phyloP scores from a whole-genome alignment of 2,888 invertebrate species.

The Lagria hirta region DNA sequence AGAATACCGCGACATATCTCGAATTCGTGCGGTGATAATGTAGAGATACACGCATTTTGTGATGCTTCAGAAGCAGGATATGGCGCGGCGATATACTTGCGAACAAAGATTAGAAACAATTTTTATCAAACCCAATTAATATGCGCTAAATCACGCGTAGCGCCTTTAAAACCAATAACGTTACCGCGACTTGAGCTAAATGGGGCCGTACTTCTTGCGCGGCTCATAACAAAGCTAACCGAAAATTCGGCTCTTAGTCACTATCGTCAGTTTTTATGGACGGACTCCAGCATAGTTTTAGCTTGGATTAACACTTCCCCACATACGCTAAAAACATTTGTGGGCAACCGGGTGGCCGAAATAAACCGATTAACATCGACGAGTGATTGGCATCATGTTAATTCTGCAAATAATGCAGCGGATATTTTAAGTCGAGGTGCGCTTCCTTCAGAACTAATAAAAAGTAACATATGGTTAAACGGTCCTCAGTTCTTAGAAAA shows the following conservation, averaged over 20 bases:
- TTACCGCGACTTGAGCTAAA: constrained; percentile 21
- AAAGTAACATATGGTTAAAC: background rate
- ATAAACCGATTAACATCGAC: constrained; percentile 3
- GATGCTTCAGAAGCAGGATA: constrained; percentile 12
- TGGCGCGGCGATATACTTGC: constrained; percentile 7
- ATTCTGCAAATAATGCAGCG: constrained; percentile 12
- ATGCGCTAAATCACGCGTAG: constrained; percentile 17
- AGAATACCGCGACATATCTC: constrained; percentile 1
- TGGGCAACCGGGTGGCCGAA: constrained; percentile 20
- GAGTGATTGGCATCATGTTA: constrained; percentile 12
- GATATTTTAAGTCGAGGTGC: constrained; percentile 12
- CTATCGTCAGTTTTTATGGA: constrained; percentile 1
- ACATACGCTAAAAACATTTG: constrained; percentile 15
- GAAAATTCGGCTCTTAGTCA: constrained; percentile 8
- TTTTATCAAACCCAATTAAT: background rate
- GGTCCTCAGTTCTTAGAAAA: background rate
- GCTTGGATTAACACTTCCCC: constrained; percentile 6
- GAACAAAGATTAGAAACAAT: constrained; percentile 1
- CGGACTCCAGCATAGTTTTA: constrained; percentile 17
- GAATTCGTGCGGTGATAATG: constrained; percentile 6
- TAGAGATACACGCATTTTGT: constrained; percentile 10
- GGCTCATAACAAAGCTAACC: constrained; percentile 7
- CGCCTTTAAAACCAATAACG: constrained; percentile 18
- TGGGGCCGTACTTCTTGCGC: constrained; percentile 17
- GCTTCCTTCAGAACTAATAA: constrained; percentile 1